Evolutionary conservation across 2,888 invertebrate genomes (phyloP).

Genomic region (Microplitis deprimator): DNA sequence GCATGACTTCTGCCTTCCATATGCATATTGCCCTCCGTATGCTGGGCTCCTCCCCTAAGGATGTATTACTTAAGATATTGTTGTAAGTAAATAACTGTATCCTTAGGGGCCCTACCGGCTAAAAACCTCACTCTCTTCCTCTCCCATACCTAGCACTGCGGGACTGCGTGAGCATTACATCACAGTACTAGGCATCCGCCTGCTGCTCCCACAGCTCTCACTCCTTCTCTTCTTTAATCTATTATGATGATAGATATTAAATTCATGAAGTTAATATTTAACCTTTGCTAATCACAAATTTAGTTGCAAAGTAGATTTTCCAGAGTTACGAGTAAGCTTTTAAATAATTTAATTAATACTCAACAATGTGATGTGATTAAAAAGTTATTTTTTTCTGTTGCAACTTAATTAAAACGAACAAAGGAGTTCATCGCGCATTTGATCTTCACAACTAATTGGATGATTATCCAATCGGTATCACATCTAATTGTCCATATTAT

Average conservation of each 20-base stretch:
- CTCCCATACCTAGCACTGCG: background rate
- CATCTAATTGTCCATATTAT: background rate
- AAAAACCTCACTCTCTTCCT: background rate
- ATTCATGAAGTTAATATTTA: no score
- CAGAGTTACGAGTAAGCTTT: background rate
- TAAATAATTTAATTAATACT: background rate
- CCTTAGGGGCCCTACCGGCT: background rate
- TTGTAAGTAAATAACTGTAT: no score
- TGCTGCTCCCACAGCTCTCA: background rate
- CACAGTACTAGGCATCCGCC: background rate
- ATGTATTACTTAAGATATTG: no score
- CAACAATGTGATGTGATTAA: background rate
- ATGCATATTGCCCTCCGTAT: no score
- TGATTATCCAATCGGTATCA: background rate
- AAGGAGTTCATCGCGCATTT: background rate
- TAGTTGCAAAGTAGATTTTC: no score
- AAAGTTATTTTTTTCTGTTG: background rate
- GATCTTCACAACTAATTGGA: background rate
- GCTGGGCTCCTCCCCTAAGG: no score
- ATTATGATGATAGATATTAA: no score
- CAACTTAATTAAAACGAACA: background rate
- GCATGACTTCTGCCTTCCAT: no score
- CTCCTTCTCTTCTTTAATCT: background rate
- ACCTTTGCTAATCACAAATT: no score
- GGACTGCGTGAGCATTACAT: background rate